Evolutionary conservation across 1,140 invertebrate species (phyloP).

Genomic region (Adelges cooleyi): DNA sequence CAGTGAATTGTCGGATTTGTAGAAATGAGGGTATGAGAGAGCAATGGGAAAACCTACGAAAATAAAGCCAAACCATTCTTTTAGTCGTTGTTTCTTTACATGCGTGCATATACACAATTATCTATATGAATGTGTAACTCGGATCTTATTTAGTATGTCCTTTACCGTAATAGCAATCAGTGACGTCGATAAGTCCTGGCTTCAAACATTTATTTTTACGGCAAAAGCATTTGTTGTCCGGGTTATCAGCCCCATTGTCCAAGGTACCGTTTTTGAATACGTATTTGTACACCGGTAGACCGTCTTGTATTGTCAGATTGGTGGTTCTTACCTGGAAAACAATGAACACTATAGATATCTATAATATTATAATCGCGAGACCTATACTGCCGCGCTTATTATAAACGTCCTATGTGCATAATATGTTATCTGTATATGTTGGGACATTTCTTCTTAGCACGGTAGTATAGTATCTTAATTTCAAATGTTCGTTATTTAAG

Average conservation of each 20-base stretch:
- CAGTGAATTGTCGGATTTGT: conserved; percentile 54
- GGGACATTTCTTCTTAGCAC: no score
- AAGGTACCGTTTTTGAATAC: conserved; percentile 59
- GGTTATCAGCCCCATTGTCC: conserved; percentile 57
- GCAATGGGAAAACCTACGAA: conserved; percentile 64
- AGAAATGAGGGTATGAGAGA: conserved; percentile 80
- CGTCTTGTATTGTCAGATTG: conserved; percentile 43
- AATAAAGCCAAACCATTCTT: conserved; percentile 48
- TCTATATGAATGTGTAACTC: no score
- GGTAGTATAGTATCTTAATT: no score
- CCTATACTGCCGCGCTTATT: no score
- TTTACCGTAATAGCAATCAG: conserved; percentile 66
- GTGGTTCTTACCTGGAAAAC: conserved; percentile 32
- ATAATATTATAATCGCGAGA: not conserved
- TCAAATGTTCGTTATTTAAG: no score
- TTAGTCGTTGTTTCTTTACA: no score
- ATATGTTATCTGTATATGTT: no score
- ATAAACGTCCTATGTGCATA: no score
- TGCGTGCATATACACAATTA: not conserved
- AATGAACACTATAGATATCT: not conserved
- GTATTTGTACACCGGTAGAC: conserved; percentile 52
- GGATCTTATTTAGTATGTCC: not conserved
- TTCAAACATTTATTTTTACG: conserved; percentile 53
- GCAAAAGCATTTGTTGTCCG: conserved; percentile 69
- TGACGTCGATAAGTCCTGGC: conserved; percentile 61